Evolutionary conservation across 2,797 vertebrate genomes (phyloP).

Genomic region (Fratercula arctica): DNA sequence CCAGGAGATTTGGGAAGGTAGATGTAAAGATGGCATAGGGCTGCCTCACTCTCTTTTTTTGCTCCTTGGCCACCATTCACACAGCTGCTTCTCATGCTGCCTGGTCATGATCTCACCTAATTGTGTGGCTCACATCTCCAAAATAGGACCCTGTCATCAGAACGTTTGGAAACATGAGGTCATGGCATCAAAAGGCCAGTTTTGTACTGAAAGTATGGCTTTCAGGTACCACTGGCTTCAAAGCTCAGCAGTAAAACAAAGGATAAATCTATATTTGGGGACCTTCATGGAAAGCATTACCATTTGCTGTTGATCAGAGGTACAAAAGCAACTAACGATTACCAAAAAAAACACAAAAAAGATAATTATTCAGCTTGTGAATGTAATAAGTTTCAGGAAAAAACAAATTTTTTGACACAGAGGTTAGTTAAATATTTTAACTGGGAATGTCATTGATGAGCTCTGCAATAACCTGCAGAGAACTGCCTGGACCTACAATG

Average conservation of each 20-base stretch:
- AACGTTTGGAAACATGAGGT: neutral
- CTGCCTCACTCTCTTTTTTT: neutral
- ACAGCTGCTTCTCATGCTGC: neutral
- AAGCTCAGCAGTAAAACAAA: conserved; percentile 17
- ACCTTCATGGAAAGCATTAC: conserved; percentile 31
- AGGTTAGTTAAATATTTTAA: neutral
- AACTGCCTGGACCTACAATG: neutral
- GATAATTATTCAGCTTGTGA: neutral
- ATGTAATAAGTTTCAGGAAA: neutral
- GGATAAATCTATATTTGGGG: conserved; percentile 1
- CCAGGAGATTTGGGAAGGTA: neutral
- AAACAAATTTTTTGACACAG: neutral
- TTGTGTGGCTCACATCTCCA: neutral
- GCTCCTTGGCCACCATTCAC: neutral
- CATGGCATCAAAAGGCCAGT: neutral
- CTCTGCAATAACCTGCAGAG: neutral
- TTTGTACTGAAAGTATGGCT: neutral
- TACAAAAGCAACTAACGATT: neutral
- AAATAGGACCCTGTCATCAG: neutral
- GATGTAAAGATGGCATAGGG: neutral
- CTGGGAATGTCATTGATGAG: neutral
- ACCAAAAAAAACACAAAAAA: neutral
- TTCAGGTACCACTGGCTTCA: neutral
- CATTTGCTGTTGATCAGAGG: neutral
- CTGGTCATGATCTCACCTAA: neutral